Evolutionary conservation across 2,888 invertebrate genomes (phyloP), one percentile per base, ranked within the genome.

Genomic region (Epiblema foenella): DNA sequence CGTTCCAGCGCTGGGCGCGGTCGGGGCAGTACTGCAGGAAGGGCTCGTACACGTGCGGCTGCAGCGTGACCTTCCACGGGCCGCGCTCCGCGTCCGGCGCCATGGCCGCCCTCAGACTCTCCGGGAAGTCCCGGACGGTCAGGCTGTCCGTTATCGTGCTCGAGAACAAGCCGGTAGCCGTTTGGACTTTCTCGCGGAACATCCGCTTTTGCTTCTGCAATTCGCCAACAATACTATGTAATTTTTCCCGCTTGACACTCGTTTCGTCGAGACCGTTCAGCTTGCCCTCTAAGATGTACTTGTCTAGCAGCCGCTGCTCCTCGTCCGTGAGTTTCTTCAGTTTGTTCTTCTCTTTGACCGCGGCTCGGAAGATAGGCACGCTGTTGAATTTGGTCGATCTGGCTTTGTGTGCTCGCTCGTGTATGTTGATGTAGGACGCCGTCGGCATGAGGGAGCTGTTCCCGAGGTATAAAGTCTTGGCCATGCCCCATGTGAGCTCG

Each of bases 1-100:
- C 89, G 82, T 97, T 97, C 96, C 96, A 97, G 42, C 99, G 94
- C 52, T 96, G 85, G 49, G 94, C 91, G 73, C 97, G 94, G 82
- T 97, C 96, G 0, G 97, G 96, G 84, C 99, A 99, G 86, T 97
- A 95, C 85, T 98, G 96, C 90, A 99, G 94, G 84, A 98, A 97
- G 5, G 95, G 94, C 71, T 95, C 91, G 77, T 96, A 96, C 59
- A 97, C 93, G 75, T 95, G 94, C 0, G 96, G 96, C 67, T 97
- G 95, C n/a, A 98, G 90, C 0, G 96, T 96, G 0, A 97, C 93
- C 76, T 94, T 95, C 98, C 98, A 98, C 0, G 98, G 98, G 0
- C 98, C 98, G 77, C 95, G 93, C 0, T 93, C 93, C 68, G 96
- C 94, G 17, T 88, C 90, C 51, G 94, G 83, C 0, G 97, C 95